A percentile compares a stretch with the other conserved stretches of the same genome.
Evolutionary conservation across 2,797 vertebrate genomes (phyloP).

Genomic region (Chloroceryle inda): DNA sequence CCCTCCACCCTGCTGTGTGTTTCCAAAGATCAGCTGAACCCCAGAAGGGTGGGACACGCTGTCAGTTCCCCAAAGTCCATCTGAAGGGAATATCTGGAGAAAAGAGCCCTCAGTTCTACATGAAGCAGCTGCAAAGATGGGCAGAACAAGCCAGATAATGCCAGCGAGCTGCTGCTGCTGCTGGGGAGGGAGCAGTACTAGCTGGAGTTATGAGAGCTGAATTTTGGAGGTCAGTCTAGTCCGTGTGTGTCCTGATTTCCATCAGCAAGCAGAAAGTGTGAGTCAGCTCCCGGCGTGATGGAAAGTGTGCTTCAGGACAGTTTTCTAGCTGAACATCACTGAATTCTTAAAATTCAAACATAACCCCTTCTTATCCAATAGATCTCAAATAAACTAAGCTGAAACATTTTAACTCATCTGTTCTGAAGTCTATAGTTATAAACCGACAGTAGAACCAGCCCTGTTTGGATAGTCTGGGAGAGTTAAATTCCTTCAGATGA

Average conservation of each 20-base stretch:
- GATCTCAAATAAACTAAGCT: accelerated
- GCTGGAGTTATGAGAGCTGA: neutral
- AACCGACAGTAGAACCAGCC: accelerated
- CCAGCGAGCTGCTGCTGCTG: neutral
- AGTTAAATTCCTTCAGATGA: neutral
- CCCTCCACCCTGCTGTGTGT: neutral
- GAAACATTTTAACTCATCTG: neutral
- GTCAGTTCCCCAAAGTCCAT: neutral
- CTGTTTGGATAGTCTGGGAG: too few species aligned
- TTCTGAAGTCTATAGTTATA: accelerated
- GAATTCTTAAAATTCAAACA: neutral
- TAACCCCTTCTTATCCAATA: neutral
- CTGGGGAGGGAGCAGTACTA: neutral
- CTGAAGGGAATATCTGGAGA: neutral
- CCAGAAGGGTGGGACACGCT: neutral
- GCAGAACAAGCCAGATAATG: neutral
- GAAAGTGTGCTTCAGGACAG: neutral
- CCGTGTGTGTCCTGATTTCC: neutral
- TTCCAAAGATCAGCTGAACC: neutral
- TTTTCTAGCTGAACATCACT: neutral
- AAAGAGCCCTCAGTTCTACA: accelerated
- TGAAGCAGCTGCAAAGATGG: neutral
- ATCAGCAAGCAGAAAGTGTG: neutral
- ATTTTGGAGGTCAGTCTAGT: accelerated
- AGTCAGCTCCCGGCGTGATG: neutral